phyloP scores from a whole-genome alignment of 2,888 invertebrate genomes.

The Plagodis dolabraria region DNA sequence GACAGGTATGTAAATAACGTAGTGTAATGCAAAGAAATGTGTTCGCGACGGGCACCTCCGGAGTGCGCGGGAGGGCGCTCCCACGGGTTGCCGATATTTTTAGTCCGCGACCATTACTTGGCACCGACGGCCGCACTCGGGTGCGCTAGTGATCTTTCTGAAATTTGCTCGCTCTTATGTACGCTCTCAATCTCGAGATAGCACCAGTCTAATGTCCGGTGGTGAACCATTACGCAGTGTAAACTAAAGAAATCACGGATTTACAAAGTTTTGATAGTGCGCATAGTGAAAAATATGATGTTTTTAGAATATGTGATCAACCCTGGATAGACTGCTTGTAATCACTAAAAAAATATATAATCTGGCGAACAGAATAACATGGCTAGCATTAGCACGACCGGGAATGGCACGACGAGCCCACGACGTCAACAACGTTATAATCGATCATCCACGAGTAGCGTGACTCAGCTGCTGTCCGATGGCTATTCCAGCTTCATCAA shows the following conservation, averaged over 20 bases:
- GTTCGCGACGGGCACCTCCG: conserved; percentile 74
- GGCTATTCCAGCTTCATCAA: conserved; percentile 94
- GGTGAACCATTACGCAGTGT: conserved; percentile 56
- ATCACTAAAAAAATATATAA: conserved; percentile 37
- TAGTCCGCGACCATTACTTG: conserved; percentile 88
- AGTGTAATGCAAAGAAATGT: conserved; percentile 77
- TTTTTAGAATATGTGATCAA: conserved; percentile 65
- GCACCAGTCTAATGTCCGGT: conserved; percentile 68
- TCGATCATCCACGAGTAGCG: conserved; percentile 91
- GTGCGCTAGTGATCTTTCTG: conserved; percentile 82
- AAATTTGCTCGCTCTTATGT: conserved; percentile 78
- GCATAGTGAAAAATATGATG: conserved; percentile 65
- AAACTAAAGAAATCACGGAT: conserved; percentile 32
- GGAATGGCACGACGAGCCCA: conserved; percentile 74
- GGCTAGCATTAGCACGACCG: conserved; percentile 70
- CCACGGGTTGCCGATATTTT: conserved; percentile 87
- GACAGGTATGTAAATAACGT: conserved; percentile 51
- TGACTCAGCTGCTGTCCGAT: conserved; percentile 93
- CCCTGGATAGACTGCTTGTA: conserved; percentile 62
- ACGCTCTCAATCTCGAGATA: conserved; percentile 76
- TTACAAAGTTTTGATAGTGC: conserved; percentile 33
- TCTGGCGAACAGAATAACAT: conserved; percentile 48
- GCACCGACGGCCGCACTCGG: conserved; percentile 85
- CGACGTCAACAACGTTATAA: conserved; percentile 90
- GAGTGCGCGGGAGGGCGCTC: conserved; percentile 84